phyloP scores from a whole-genome alignment of 2,888 invertebrate genomes.

The Apodemia hepburni region DNA sequence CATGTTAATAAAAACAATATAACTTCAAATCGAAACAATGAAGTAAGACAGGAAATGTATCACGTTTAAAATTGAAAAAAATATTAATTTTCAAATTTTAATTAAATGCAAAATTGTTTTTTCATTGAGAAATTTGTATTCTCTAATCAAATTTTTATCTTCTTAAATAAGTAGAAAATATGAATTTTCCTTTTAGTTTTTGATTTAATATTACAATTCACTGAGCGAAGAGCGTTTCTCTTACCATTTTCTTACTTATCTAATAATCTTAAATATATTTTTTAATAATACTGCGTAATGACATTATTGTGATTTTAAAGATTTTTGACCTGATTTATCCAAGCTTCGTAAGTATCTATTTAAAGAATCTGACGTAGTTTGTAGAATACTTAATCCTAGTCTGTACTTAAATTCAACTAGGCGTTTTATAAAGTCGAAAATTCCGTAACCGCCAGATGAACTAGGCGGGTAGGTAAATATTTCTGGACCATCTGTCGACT shows the following conservation, averaged over 20 bases:
- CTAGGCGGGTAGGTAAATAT: slow-evolving; percentile 62
- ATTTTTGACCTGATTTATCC: slow-evolving; percentile 48
- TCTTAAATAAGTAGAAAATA: background rate
- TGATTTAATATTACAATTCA: background rate
- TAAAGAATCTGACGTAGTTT: slow-evolving; percentile 84
- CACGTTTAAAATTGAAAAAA: too few species aligned
- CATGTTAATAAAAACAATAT: too few species aligned
- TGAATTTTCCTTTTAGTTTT: background rate
- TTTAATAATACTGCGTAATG: background rate
- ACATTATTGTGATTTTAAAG: slow-evolving; percentile 11
- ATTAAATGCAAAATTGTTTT: too few species aligned
- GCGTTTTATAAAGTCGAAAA: slow-evolving; percentile 81
- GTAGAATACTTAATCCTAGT: slow-evolving; percentile 83
- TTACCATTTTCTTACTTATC: background rate
- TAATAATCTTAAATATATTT: slow-evolving; percentile 10
- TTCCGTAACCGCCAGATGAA: slow-evolving; percentile 46
- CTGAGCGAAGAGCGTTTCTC: background rate
- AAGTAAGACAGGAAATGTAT: too few species aligned
- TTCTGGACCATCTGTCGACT: slow-evolving; percentile 51
- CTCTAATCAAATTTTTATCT: too few species aligned
- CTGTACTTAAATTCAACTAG: slow-evolving; percentile 85
- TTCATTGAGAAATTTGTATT: too few species aligned
- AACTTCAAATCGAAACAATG: too few species aligned
- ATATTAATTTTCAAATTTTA: too few species aligned
- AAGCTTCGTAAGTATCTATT: slow-evolving; percentile 83